Evolutionary conservation across 1,140 invertebrate genomes (phyloP), one percentile per base, ranked within the genome.

Genomic region (Diabrotica undecimpunctata): DNA sequence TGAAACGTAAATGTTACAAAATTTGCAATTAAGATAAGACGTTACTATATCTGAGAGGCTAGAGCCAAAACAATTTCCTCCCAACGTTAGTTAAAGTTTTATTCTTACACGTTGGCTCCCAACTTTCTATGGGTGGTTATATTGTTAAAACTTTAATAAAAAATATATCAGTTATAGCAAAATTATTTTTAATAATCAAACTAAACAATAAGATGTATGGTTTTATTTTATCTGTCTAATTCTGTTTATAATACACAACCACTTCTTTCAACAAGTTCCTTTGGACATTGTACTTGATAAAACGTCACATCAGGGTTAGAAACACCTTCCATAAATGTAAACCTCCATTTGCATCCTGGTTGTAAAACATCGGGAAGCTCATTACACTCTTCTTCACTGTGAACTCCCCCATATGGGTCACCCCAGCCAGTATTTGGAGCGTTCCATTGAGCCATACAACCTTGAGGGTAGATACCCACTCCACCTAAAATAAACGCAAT

Each of bases 281-380:
- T 11, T 9, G 67, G 67, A 37, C 67, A 68, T 11, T 37, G 50
- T 50, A 68, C 54, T 61, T 69, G 67, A 56, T 69, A 39, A 55
- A 69, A 69, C 7, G 57, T 50, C 6, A 69, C 64, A 37, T 62
- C 41, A n/a, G 67, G 67, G 55, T 69, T 69, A 35, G 62, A 60
- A 36, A 61, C 67, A 39, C 66, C 61, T 55, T 66, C 58, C 39
- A 62, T 62, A 57, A 63, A 69, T 9, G 41, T 54, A 25, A 69
- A 69, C 13, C 67, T 54, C 25, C 61, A 68, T 13, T 62, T 58
- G 53, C 67, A 68, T 41, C 67, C 67, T 35, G 59, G 7, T 58
- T 65, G 67, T 5, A 68, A 39, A 38, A 57, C 59, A 25, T 36
- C 35, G 7, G 67, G 67, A n/a, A 68, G 64, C 9, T 57, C 25